phyloP scores from a whole-genome alignment of 2,113 vertebrate genomes.

The Todiramphus chloris region DNA sequence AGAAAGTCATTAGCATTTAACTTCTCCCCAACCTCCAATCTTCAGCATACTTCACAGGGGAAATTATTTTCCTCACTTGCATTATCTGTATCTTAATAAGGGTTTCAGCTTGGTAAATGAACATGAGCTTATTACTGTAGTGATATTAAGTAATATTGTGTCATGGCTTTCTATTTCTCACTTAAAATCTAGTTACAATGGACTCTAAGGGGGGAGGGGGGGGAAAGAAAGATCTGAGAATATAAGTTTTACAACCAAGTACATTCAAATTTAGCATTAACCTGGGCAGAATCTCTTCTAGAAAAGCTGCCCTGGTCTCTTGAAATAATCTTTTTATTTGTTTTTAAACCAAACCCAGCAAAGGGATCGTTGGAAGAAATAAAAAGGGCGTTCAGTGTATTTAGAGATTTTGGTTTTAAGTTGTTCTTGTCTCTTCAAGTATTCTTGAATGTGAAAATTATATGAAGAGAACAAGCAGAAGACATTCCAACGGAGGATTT shows the following conservation, averaged over 20 bases:
- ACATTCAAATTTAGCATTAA: background rate
- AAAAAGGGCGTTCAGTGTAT: rapidly evolving
- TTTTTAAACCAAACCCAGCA: background rate
- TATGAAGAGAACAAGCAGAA: background rate
- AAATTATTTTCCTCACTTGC: background rate
- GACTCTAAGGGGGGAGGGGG: background rate
- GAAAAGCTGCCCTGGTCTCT: background rate
- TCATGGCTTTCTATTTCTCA: background rate
- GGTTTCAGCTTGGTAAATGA: background rate
- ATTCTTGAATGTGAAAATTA: background rate
- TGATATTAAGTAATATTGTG: background rate
- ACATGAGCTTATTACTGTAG: background rate
- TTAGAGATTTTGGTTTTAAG: background rate
- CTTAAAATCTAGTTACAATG: background rate
- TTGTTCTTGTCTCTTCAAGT: background rate
- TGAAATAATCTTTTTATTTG: background rate
- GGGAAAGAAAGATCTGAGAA: background rate
- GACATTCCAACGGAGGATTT: background rate
- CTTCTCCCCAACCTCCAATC: background rate
- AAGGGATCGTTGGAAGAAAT: background rate
- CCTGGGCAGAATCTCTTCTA: background rate
- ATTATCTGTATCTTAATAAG: background rate
- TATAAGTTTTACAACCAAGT: background rate
- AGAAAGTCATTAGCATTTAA: background rate
- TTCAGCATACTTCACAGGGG: background rate